Conservation (phyloP, 2,888 invertebrate genomes). For the Apamea epomidion region DNA sequence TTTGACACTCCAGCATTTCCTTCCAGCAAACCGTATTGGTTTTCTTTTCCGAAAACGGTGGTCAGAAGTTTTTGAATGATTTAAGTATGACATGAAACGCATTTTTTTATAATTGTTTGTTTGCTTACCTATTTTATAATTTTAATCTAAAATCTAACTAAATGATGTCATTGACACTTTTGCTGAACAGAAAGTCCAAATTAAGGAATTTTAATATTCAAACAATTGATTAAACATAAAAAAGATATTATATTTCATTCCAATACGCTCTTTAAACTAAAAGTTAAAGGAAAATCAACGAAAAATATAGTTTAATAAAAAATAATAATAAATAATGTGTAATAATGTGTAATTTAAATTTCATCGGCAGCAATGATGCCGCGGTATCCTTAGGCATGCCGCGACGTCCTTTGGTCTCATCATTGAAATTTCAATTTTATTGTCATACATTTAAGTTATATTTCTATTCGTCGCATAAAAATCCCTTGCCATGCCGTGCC, state of each 20-base stretch:
- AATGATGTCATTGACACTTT: neutral
- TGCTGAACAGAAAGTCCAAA: neutral
- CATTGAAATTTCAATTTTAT: too few relatives aligned
- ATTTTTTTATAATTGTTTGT: neutral
- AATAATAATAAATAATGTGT: too few relatives aligned
- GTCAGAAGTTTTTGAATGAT: neutral
- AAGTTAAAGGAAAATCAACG: neutral
- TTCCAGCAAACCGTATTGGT: neutral
- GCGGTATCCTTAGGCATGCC: too few relatives aligned
- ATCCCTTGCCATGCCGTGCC: too few relatives aligned
- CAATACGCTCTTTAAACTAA: too few relatives aligned
- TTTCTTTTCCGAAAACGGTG: neutral
- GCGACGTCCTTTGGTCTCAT: too few relatives aligned
- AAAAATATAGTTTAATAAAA: neutral
- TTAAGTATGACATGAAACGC: neutral
- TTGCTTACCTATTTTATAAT: neutral
- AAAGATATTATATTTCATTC: neutral
- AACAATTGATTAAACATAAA: neutral
- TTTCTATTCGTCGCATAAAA: too few relatives aligned
- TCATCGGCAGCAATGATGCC: too few relatives aligned
- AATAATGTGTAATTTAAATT: too few relatives aligned
- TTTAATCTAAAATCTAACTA: neutral
- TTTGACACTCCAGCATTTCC: constrained; percentile 14
- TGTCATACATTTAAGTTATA: too few relatives aligned
- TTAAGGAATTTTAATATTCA: neutral